Conservation (phyloP, 2,888 invertebrate genomes). For the Prionchulus punctatus region DNA sequence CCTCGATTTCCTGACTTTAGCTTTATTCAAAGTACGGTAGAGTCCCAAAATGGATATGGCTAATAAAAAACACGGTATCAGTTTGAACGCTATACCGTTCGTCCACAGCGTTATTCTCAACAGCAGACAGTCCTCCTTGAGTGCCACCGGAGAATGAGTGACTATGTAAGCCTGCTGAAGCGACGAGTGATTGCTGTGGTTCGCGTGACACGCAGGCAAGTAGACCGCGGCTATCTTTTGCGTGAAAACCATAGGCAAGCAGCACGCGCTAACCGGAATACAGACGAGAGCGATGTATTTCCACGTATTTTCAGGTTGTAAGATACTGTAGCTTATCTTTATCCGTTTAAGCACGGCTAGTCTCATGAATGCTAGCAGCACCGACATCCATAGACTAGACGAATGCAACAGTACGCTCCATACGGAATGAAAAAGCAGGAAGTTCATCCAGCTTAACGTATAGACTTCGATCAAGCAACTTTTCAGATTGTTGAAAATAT, state of each 20-base stretch:
- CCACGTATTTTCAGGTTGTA: neutral
- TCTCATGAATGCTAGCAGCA: neutral
- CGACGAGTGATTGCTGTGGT: too few species aligned
- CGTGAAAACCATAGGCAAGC: neutral
- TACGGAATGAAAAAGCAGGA: constrained; percentile 5
- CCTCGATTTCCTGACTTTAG: neutral
- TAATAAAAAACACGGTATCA: neutral
- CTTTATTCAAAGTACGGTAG: neutral
- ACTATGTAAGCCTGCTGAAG: too few species aligned
- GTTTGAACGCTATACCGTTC: neutral
- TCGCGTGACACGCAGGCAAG: neutral
- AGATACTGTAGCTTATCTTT: neutral
- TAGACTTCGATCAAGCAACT: neutral
- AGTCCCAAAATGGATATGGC: neutral
- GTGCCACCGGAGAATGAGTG: too few species aligned
- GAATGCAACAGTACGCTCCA: neutral
- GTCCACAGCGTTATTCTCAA: neutral
- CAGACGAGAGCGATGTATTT: neutral
- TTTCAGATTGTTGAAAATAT: neutral
- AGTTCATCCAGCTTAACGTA: constrained; percentile 7
- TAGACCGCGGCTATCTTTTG: neutral
- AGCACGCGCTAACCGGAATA: neutral
- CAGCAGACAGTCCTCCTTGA: neutral
- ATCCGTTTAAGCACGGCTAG: neutral
- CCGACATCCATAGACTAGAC: constrained; percentile 3